Conservation (phyloP, 2,113 vertebrate genomes). For the Dicerorhinus sumatrensis region DNA sequence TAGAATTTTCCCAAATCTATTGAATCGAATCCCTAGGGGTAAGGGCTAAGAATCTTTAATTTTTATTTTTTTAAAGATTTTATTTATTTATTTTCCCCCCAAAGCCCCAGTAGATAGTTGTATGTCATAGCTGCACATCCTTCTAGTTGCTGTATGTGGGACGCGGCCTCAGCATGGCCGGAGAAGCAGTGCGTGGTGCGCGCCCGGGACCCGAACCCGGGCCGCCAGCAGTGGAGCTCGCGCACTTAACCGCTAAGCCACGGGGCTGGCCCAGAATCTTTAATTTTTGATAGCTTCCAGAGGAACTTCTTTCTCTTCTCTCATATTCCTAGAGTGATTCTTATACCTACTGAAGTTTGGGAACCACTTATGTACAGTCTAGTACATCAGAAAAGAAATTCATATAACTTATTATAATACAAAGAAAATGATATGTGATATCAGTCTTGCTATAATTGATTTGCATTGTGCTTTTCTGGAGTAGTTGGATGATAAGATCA, state of each 20-base stretch:
- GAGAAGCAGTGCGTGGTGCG: no score
- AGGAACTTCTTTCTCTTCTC: not conserved
- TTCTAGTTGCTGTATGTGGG: no score
- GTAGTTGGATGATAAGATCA: not conserved
- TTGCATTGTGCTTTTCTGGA: slow-evolving; percentile 48
- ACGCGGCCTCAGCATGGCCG: no score
- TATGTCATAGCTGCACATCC: no score
- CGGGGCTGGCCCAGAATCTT: no score
- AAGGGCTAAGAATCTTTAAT: not conserved
- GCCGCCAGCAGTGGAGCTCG: no score
- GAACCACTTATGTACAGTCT: not conserved
- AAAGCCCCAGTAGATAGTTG: no score
- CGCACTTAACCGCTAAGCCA: no score
- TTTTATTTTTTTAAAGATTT: no score
- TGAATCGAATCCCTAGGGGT: not conserved
- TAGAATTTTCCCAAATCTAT: slow-evolving; percentile 13
- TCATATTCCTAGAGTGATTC: not conserved
- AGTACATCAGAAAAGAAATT: slow-evolving; percentile 24
- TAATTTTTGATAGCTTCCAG: not conserved
- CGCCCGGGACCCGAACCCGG: no score
- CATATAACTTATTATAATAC: not conserved
- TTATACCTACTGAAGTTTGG: not conserved
- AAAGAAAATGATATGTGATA: not conserved
- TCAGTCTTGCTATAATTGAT: slow-evolving; percentile 11
- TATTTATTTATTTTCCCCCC: no score